A percentile compares a stretch with the other conserved stretches of the same genome.
Conservation (phyloP, 2,797 vertebrate species). For the Gouania willdenowi region DNA sequence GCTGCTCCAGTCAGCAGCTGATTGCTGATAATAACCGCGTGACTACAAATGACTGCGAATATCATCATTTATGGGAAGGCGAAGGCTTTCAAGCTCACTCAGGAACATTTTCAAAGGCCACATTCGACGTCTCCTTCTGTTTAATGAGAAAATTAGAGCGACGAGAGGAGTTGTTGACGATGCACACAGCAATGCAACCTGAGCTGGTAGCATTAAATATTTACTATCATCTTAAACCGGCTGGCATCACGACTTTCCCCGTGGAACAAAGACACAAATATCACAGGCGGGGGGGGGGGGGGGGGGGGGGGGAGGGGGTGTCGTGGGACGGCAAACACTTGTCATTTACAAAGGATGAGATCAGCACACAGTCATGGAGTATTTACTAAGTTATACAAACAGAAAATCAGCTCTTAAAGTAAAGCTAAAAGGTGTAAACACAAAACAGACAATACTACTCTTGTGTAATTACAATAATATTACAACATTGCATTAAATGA, state of each 20-base stretch:
- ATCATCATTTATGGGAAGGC: conserved; percentile 1
- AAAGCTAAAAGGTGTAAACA: too few species aligned
- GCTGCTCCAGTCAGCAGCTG: conserved; percentile 1
- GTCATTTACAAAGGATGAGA: not conserved
- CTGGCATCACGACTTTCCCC: conserved; percentile 15
- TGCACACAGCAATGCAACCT: conserved; percentile 24
- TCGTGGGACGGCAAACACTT: too few species aligned
- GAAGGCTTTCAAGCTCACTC: conserved; percentile 1
- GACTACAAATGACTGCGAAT: not conserved
- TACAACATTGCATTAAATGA: too few species aligned
- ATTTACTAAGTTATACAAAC: too few species aligned
- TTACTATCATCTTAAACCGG: conserved; percentile 39
- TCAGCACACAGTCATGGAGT: too few species aligned
- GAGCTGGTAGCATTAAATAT: conserved; percentile 46
- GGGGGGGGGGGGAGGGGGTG: too few species aligned
- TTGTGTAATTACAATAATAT: too few species aligned
- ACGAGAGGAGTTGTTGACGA: conserved; percentile 23
- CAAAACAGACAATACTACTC: too few species aligned
- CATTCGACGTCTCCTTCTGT: conserved; percentile 13
- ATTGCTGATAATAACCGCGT: conserved; percentile 1
- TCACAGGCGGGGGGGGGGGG: conserved; percentile 20
- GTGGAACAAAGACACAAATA: conserved; percentile 22
- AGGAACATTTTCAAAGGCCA: conserved; percentile 18
- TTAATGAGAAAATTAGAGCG: conserved; percentile 9
- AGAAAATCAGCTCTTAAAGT: too few species aligned